Conservation (phyloP, 1,140 invertebrate species). For the Diorhabda elongata region DNA sequence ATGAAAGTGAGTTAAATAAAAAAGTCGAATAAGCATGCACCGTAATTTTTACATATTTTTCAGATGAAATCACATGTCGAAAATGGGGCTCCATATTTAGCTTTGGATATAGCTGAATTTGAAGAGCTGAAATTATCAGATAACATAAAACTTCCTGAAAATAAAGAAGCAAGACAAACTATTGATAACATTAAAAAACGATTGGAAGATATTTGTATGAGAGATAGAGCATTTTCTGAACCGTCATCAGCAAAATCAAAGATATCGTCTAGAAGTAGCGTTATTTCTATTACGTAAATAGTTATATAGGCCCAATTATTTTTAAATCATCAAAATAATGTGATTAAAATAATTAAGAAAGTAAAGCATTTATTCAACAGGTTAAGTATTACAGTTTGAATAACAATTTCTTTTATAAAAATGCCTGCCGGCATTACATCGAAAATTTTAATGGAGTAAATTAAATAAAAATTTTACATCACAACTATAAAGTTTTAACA, state of each 20-base stretch:
- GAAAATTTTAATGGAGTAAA: too few species aligned
- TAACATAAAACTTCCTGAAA: constrained; percentile 32
- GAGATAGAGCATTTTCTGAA: constrained; percentile 37
- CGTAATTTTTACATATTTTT: constrained; percentile 5
- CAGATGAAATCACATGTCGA: constrained; percentile 47
- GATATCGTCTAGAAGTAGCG: constrained; percentile 39
- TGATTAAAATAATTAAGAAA: too few species aligned
- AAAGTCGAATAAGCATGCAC: neutral
- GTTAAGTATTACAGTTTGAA: too few species aligned
- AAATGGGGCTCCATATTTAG: constrained; percentile 50
- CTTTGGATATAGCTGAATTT: constrained; percentile 44
- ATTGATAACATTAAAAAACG: constrained; percentile 35
- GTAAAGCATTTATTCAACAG: too few species aligned
- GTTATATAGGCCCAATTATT: too few species aligned
- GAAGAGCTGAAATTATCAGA: constrained; percentile 36
- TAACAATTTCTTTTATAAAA: too few species aligned
- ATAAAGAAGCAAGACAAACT: constrained; percentile 32
- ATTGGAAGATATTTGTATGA: constrained; percentile 30
- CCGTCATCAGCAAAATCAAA: constrained; percentile 32
- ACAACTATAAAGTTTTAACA: too few species aligned
- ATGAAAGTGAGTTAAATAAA: constrained; percentile 28
- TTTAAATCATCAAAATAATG: too few species aligned
- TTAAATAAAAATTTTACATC: too few species aligned
- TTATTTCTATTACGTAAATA: constrained; percentile 14
- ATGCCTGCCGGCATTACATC: too few species aligned